Base-by-base conservation (phyloP, 1,140 invertebrate genomes). In the Drosophila pectinifera region DNA sequence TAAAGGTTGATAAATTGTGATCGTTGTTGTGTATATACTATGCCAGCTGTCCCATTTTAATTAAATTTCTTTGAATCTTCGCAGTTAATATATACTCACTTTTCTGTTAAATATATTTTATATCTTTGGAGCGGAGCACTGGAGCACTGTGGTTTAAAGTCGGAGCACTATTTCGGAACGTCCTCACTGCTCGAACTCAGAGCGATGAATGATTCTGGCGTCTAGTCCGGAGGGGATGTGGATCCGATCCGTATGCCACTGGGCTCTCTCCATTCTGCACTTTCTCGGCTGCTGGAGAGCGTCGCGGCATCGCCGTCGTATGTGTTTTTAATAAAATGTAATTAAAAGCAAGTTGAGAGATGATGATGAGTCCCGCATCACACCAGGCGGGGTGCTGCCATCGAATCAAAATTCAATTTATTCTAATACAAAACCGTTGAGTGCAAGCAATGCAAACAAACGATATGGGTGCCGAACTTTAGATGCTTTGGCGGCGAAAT, bases 391-490 rank as follows among this genome's bases (percentile, higher is more conserved):
- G 20, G 43, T 57, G 55, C 39, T 62, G 79, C 49, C 72, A 63
- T 55, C 62, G 62, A 86, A 88, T 88, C 42, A 88, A 88, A 89
- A 83, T 83, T 68, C 79, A 83, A 88, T 88, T 88, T 69, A 78
- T 88, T 73, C 57, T 88, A 89, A 88, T 88, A 83, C 82, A 88
- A 86, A 88, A 76, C 58, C 86, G 83, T 86, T 82, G 45, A 76
- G 64, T 31, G 28, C 46, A 34, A 34, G n/a, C 28, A 76, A 75
- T 88, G 58, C 65, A 75, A 42, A 70, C 65, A 51, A 73, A 48
- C 72, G 58, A 70, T 65, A 38, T 43, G 64, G 54, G 48, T 59
- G 48, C 46, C 55, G 45, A 73, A 53, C 65, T 61, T 31, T 31
- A 14, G 14, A 38, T 48, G 46, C 39, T 55, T 49, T 48, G 34